Conservation (phyloP, 1,140 invertebrate genomes). For the Trichonephila clavata region DNA sequence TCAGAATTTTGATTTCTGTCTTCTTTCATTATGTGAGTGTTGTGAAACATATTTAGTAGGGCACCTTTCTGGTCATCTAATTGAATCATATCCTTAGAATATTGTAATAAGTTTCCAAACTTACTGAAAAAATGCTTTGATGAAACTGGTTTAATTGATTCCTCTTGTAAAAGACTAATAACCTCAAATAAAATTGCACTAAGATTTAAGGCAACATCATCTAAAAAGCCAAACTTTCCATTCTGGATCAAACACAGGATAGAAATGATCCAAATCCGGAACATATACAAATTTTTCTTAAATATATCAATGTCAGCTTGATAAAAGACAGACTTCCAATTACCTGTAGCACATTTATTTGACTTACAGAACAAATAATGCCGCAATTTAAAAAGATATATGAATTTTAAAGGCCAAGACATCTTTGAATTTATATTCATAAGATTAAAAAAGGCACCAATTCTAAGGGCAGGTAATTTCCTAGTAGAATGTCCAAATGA, state of each 20-base stretch:
- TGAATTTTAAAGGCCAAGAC: conserved; percentile 44
- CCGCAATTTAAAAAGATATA: conserved; percentile 29
- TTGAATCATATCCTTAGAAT: not conserved
- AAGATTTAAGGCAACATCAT: not conserved
- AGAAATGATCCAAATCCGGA: conserved; percentile 44
- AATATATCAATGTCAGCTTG: conserved; percentile 3
- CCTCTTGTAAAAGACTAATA: not conserved
- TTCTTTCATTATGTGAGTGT: not conserved
- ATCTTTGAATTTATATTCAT: not conserved
- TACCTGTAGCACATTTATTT: not conserved
- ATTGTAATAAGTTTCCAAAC: not conserved
- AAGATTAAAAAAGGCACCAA: conserved; percentile 24
- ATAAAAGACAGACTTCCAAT: conserved; percentile 32
- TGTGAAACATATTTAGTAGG: not conserved
- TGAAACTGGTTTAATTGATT: not conserved
- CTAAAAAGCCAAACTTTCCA: not conserved
- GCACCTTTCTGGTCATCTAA: not conserved
- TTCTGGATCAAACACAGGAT: not conserved
- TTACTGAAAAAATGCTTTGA: not conserved
- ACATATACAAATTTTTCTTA: conserved; percentile 41
- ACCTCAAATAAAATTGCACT: not conserved
- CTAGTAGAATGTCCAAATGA: not conserved
- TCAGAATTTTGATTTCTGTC: not conserved
- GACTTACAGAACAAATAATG: not conserved
- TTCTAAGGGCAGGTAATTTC: not conserved